phyloP scores from a whole-genome alignment of 2,888 invertebrate species.

The Lasioglossum calceatum region DNA sequence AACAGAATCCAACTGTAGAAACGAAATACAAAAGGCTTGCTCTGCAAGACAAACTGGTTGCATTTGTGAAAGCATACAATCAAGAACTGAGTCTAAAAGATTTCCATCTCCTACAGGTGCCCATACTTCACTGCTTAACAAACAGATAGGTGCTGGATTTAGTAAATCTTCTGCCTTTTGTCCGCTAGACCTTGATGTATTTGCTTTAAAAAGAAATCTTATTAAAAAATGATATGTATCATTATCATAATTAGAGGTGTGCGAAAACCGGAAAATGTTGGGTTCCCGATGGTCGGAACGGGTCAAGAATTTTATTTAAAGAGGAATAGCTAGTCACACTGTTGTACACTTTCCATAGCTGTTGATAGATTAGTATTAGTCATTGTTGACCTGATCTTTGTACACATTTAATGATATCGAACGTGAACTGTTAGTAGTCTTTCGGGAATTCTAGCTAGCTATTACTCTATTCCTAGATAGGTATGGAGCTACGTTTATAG shows the following conservation, averaged over 20 bases:
- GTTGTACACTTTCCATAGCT: too few species aligned
- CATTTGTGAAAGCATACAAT: slow-evolving; percentile 94
- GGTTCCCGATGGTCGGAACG: not conserved
- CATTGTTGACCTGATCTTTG: too few species aligned
- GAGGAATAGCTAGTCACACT: too few species aligned
- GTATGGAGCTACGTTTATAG: too few species aligned
- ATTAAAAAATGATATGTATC: slow-evolving; percentile 24
- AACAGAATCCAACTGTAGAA: slow-evolving; percentile 92
- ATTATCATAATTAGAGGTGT: not conserved
- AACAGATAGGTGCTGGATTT: slow-evolving; percentile 80
- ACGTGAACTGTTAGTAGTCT: too few species aligned
- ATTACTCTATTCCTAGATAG: too few species aligned
- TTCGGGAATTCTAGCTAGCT: too few species aligned
- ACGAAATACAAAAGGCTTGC: slow-evolving; percentile 96
- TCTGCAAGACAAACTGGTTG: slow-evolving; percentile 97
- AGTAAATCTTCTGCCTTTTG: slow-evolving; percentile 80
- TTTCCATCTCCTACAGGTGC: slow-evolving; percentile 81
- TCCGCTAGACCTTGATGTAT: slow-evolving; percentile 77
- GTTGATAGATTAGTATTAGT: too few species aligned
- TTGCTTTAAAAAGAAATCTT: slow-evolving; percentile 68
- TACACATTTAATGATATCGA: too few species aligned
- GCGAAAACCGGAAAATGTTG: not conserved
- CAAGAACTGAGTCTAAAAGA: slow-evolving; percentile 88
- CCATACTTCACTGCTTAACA: slow-evolving; percentile 81
- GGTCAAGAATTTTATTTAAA: not conserved